A percentile compares a stretch with the other conserved stretches of the same genome.
Conservation (phyloP, 2,797 vertebrate genomes). For the Poecilia picta region DNA sequence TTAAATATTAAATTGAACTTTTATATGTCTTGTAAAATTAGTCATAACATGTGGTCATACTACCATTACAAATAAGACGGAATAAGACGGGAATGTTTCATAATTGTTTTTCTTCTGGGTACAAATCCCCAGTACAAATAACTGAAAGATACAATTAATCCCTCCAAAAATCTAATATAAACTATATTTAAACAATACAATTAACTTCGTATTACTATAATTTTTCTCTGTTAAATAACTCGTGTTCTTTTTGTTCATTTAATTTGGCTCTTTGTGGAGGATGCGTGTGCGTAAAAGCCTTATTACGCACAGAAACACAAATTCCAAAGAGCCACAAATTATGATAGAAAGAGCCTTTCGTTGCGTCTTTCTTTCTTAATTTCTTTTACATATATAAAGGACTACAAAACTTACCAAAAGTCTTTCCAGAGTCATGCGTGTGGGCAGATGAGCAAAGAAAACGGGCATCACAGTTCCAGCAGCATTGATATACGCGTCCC, state of each 20-base stretch:
- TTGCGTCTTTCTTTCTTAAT: not conserved
- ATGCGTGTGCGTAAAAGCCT: not conserved
- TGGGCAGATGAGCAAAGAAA: slow-evolving; percentile 25
- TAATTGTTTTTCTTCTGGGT: not conserved
- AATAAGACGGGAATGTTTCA: not conserved
- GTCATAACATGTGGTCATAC: not conserved
- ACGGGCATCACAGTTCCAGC: slow-evolving; percentile 10
- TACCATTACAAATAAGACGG: not conserved
- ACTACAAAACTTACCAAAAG: slow-evolving; percentile 57
- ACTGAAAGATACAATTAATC: not conserved
- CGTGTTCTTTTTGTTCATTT: not conserved
- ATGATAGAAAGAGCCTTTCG: not conserved
- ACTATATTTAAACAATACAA: not conserved
- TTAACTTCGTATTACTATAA: not conserved
- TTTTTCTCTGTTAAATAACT: not conserved
- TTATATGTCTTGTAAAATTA: not conserved
- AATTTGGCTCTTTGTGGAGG: not conserved
- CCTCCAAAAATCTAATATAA: not conserved
- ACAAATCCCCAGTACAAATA: not conserved
- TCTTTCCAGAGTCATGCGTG: slow-evolving; percentile 60
- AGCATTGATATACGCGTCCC: slow-evolving; percentile 11
- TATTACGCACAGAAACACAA: not conserved
- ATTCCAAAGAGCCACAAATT: not conserved
- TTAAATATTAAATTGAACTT: not conserved
- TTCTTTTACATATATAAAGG: slow-evolving; percentile 4